phyloP scores from a whole-genome alignment of 1,140 invertebrate genomes.

The Physella acuta region DNA sequence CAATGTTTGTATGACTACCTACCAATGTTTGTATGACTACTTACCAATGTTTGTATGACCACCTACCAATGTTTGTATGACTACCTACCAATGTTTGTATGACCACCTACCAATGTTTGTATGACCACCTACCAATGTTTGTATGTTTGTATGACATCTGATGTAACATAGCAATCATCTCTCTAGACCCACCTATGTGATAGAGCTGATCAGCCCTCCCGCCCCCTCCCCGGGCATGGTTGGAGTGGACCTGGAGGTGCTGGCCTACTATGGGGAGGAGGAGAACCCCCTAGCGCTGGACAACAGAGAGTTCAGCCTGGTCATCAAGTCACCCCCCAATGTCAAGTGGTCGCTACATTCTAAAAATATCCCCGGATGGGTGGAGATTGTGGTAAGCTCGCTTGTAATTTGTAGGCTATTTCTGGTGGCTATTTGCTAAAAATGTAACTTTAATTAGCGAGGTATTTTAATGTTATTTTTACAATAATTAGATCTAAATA shows the following conservation, averaged over 20 bases:
- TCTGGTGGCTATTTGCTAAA: no score
- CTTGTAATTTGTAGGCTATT: no score
- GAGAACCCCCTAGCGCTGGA: background rate
- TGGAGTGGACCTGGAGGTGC: conserved; percentile 1
- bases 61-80: no score
- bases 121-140: no score
- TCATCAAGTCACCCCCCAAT: conserved; percentile 11
- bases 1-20: no score
- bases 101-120: no score
- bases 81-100: no score
- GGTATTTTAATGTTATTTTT: no score
- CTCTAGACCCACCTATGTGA: conserved; percentile 4
- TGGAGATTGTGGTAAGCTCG: conserved; percentile 17
- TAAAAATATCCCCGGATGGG: background rate
- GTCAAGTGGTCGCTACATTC: conserved; percentile 1
- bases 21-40: no score
- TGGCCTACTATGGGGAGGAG: background rate
- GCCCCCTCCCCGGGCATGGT: background rate
- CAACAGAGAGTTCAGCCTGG: background rate
- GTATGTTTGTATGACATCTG: background rate
- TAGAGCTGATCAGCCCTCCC: conserved; percentile 12
- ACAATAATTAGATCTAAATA: no score
- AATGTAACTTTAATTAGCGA: no score
- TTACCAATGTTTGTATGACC: no score
- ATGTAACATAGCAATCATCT: background rate